Percentiles rank a stretch among this genome's conserved stretches.
Evolutionary conservation across 2,888 invertebrate genomes (phyloP).

Genomic region (Thecocarcelia acutangulata): DNA sequence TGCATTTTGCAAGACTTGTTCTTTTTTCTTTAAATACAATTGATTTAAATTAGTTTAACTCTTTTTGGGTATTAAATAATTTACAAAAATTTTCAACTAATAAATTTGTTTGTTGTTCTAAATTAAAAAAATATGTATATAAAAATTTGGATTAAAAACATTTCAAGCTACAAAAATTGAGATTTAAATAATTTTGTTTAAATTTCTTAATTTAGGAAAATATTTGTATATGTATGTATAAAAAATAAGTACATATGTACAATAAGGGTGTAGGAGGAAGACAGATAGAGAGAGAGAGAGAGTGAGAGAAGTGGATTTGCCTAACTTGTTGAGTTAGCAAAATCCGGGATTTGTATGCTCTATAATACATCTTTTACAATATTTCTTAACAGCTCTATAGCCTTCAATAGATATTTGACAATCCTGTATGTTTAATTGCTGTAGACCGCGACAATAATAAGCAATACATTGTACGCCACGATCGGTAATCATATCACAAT

Average conservation of each 20-base stretch:
- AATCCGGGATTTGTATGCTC: conserved; percentile 98
- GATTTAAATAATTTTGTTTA: conserved; percentile 37
- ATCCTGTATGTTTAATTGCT: conserved; percentile 96
- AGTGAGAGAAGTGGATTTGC: neutral
- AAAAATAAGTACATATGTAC: conserved; percentile 35
- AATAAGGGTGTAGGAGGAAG: conserved; percentile 14
- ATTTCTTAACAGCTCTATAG: conserved; percentile 94
- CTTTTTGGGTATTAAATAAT: conserved; percentile 52
- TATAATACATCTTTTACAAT: conserved; percentile 95
- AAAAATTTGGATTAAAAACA: conserved; percentile 1
- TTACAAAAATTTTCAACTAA: conserved; percentile 53
- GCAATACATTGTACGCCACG: conserved; percentile 93
- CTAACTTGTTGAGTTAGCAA: conserved; percentile 82
- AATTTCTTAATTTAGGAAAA: neutral
- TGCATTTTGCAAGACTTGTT: conserved; percentile 20
- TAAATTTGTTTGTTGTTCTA: conserved; percentile 23
- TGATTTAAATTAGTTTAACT: conserved; percentile 51
- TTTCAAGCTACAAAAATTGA: conserved; percentile 9
- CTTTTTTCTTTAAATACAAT: conserved; percentile 51
- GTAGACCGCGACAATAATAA: conserved; percentile 93
- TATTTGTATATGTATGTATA: no score
- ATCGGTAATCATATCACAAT: conserved; percentile 95
- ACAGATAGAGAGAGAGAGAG: neutral
- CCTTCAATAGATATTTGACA: conserved; percentile 94
- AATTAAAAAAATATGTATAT: neutral